A percentile compares a stretch with the other conserved stretches of the same genome.
phyloP scores from a whole-genome alignment of 2,113 vertebrate genomes.

The Mus spicilegus region DNA sequence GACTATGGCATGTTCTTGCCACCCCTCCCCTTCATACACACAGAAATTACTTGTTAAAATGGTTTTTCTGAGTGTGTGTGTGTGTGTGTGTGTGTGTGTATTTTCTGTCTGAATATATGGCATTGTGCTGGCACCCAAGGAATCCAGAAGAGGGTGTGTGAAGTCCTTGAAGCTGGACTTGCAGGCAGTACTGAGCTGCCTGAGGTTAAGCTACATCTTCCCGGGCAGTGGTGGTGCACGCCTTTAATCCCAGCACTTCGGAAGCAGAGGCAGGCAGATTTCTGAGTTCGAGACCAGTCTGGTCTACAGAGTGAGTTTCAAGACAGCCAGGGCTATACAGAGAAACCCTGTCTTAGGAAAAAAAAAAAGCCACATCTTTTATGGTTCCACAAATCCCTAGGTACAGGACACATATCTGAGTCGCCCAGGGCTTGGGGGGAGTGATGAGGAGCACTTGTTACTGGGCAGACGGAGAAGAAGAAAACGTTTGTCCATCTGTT shows the following conservation, averaged over 20 bases:
- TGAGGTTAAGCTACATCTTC: too few species aligned
- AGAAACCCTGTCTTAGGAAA: too few species aligned
- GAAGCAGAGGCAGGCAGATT: too few species aligned
- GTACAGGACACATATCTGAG: background rate
- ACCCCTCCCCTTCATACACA: too few species aligned
- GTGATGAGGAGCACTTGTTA: background rate
- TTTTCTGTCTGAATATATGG: background rate
- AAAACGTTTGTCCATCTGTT: background rate
- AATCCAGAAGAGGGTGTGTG: background rate
- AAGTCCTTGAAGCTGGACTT: background rate
- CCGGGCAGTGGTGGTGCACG: too few species aligned
- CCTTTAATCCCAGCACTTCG: too few species aligned
- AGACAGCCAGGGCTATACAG: too few species aligned
- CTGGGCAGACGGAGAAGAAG: too few species aligned
- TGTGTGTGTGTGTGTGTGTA: background rate
- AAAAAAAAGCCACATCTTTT: background rate
- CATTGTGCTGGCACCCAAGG: background rate
- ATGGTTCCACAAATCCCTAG: background rate
- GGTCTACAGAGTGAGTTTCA: too few species aligned
- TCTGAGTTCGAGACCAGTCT: too few species aligned
- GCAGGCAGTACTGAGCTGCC: background rate
- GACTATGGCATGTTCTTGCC: background rate
- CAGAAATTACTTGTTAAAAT: background rate
- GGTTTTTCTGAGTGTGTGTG: background rate
- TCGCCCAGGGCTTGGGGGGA: too few species aligned